Evolutionary conservation across 1,140 invertebrate species (phyloP).

Genomic region (Neomicropteryx cornuta): DNA sequence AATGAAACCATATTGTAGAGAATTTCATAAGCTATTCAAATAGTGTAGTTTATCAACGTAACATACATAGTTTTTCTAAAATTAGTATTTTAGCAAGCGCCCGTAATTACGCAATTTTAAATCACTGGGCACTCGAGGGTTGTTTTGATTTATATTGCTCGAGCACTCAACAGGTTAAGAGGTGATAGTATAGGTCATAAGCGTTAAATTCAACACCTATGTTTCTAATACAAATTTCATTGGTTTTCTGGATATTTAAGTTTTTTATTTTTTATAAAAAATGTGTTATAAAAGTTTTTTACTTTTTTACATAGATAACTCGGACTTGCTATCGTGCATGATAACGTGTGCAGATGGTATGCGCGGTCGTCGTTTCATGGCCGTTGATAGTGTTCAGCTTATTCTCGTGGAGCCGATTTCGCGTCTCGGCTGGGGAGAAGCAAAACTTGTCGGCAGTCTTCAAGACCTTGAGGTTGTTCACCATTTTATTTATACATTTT

Average conservation of each 20-base stretch:
- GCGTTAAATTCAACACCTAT: not conserved
- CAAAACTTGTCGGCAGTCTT: constrained; percentile 83
- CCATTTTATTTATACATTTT: too few species aligned
- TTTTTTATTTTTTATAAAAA: constrained; percentile 10
- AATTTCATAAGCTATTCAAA: not conserved
- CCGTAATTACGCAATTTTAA: not conserved
- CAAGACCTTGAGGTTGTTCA: constrained; percentile 63
- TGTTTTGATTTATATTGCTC: too few species aligned
- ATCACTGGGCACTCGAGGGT: too few species aligned
- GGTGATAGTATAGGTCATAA: not conserved
- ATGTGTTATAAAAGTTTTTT: constrained; percentile 5
- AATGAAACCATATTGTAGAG: not conserved
- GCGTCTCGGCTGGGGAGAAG: constrained; percentile 91
- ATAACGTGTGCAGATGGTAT: constrained; percentile 83
- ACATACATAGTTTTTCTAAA: not conserved
- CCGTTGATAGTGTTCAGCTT: constrained; percentile 88
- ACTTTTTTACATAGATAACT: constrained; percentile 68
- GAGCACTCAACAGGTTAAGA: too few species aligned
- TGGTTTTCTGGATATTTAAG: not conserved
- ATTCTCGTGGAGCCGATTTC: constrained; percentile 92
- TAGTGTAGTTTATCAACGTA: not conserved
- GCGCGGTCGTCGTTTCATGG: constrained; percentile 84
- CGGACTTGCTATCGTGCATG: constrained; percentile 92
- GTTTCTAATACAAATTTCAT: not conserved
- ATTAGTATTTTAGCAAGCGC: not conserved